Conservation (phyloP, 2,113 vertebrate genomes). For the Colaptes auratus region DNA sequence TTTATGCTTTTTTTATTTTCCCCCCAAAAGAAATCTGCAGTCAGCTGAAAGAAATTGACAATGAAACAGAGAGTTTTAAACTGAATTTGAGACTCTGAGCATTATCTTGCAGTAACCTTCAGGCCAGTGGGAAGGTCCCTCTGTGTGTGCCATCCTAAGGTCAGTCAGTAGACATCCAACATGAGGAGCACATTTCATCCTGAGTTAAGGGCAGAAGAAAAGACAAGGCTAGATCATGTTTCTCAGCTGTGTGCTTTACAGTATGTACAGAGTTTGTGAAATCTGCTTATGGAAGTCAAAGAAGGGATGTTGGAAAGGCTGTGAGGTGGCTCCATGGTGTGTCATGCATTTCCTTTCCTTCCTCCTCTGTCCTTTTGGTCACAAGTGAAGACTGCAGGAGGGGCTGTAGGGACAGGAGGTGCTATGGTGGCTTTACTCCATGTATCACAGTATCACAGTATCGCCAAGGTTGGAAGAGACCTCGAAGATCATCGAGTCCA, state of each 20-base stretch:
- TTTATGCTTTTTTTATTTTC: neutral
- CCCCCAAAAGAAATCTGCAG: neutral
- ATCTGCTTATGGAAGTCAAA: neutral
- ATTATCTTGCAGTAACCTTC: neutral
- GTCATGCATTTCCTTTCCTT: neutral
- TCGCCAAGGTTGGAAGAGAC: too few species aligned
- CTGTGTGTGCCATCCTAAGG: neutral
- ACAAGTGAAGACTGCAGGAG: neutral
- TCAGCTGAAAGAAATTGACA: neutral
- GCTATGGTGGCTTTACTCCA: rapidly evolving
- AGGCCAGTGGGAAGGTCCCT: neutral
- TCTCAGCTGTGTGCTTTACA: neutral
- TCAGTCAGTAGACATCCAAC: neutral
- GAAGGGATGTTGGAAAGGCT: neutral
- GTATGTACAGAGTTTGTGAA: neutral
- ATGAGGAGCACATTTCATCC: neutral
- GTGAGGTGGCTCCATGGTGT: neutral
- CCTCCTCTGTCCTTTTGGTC: neutral
- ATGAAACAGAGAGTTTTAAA: neutral
- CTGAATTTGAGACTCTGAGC: neutral
- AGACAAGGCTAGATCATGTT: neutral
- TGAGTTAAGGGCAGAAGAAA: neutral
- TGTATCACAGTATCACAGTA: too few species aligned
- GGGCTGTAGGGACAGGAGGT: rapidly evolving
- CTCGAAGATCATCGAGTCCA: too few species aligned